phyloP scores from a whole-genome alignment of 2,113 vertebrate species.

The Shinisaurus crocodilurus region DNA sequence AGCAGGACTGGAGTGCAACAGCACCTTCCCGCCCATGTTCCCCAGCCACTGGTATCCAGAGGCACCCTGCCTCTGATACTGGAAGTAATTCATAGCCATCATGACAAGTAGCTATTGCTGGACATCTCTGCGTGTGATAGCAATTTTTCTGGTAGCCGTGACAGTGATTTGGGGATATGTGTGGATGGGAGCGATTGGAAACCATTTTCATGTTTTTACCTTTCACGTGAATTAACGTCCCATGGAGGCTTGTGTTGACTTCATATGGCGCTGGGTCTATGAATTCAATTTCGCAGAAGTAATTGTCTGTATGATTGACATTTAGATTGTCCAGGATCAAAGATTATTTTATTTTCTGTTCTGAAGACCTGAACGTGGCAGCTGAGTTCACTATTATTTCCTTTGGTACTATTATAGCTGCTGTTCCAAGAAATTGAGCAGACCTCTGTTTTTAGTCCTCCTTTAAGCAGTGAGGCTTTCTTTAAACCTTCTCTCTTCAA shows the following conservation, averaged over 20 bases:
- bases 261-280: slow-evolving; percentile 80
- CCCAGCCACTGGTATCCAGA: background rate
- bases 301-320: slow-evolving; percentile 81
- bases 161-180: background rate
- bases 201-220: slow-evolving; percentile 65
- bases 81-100: background rate
- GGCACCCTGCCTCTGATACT: background rate
- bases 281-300: slow-evolving; percentile 80
- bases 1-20: background rate
- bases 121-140: background rate
- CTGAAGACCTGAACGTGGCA: slow-evolving; percentile 57
- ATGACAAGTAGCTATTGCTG: background rate
- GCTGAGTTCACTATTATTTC: slow-evolving; percentile 56
- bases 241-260: slow-evolving; percentile 73
- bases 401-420: slow-evolving; percentile 33
- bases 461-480: slow-evolving; percentile 74
- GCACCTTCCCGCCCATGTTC: background rate
- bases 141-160: background rate
- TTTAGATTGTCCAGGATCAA: slow-evolving; percentile 72
- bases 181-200: background rate
- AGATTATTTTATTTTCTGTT: slow-evolving; percentile 70
- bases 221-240: slow-evolving; percentile 77
- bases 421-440: slow-evolving; percentile 73
- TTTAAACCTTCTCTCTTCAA: slow-evolving; percentile 69
- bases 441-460: slow-evolving; percentile 71